Base-by-base conservation (phyloP, 1,140 invertebrate species). In the Panulirus ornatus region DNA sequence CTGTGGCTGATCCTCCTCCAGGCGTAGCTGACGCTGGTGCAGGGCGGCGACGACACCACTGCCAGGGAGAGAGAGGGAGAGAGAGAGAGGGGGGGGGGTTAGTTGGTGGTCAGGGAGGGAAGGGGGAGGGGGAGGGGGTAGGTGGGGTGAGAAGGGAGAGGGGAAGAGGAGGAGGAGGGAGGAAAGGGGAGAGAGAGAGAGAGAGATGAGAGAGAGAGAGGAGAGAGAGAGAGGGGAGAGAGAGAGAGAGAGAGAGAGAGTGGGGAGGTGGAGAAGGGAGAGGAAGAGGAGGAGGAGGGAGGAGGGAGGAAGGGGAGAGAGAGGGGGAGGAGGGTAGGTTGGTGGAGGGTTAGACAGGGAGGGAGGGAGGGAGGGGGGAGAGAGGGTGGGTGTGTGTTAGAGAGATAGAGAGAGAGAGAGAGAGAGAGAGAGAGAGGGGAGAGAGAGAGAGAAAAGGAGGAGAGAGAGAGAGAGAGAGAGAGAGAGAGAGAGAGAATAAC, bases 21-120 rank as follows among this genome's bases (percentile, higher is more conserved):
- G 8, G 40, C 36, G 66, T 91, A 91, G 40, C 73, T 79, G 8
- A 91, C 76, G 19, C 84, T 51, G n/a, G 58, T 91, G 76, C 90
- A 91, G 0, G 84, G 84, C 3, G 90, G 84, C 34, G 71, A 70
- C n/a, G 71, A 58, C 22, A 85, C 63, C 8, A 70, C 83, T 86
- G 90, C 1, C 42, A 54, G 27, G 40, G 16, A 1, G 22, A 27
- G 58, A 58, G 54, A 30, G 3, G 58, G 9, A 27, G 58, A 14
- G 0, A 11, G 44, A 1, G 8, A 47, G 16, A 8, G 8, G 16
- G 44, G 44, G 16, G 44, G 16, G 44, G 44, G 44, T 47, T 16
- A 47, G 44, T 47, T 16, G 8, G 44, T 16, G 8, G 0, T 11
- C 16, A 47, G 14, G 5, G 44, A 6, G 5, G 14, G 44, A 6